These are phyloP conservation scores for Brachynemurus nebulosus DNA, from an alignment of 2,888 invertebrate genomes.

Conservation along the genomic window DNA sequence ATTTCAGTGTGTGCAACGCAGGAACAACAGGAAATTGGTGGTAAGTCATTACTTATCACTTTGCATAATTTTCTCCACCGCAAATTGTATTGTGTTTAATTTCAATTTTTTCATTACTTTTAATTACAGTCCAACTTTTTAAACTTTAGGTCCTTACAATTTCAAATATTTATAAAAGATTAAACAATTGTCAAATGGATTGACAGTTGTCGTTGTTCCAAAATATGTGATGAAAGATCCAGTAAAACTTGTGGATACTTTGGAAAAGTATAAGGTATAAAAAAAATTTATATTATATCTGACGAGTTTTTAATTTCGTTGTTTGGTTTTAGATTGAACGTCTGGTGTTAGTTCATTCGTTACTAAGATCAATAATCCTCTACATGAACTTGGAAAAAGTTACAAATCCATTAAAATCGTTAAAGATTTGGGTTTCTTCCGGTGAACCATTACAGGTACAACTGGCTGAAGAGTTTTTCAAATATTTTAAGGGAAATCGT, in stretches of 20 bases:
- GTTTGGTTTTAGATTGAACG: conserved; percentile 48
- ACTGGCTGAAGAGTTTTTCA: conserved; percentile 61
- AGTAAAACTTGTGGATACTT: conserved; percentile 50
- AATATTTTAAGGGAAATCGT: conserved; percentile 49
- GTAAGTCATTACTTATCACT: too few relatives aligned
- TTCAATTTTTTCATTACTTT: too few relatives aligned
- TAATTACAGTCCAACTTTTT: too few relatives aligned
- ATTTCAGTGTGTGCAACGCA: too few relatives aligned
- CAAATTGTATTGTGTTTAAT: too few relatives aligned
- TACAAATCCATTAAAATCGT: conserved; percentile 18
- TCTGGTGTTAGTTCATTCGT: conserved; percentile 72
- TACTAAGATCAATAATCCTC: conserved; percentile 64
- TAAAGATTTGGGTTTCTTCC: conserved; percentile 75
- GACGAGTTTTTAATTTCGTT: not conserved
- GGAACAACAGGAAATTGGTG: too few relatives aligned
- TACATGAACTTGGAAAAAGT: conserved; percentile 43
- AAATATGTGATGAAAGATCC: conserved; percentile 63
- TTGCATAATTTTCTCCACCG: too few relatives aligned
- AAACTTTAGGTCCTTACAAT: too few relatives aligned
- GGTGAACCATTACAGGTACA: conserved; percentile 66
- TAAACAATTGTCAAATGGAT: conserved; percentile 61
- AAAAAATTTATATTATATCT: too few relatives aligned
- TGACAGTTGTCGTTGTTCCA: conserved; percentile 58
- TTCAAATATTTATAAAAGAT: too few relatives aligned
- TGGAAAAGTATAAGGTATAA: conserved; percentile 63